Conservation (phyloP, 2,797 vertebrate genomes). For the Lemur catta region DNA sequence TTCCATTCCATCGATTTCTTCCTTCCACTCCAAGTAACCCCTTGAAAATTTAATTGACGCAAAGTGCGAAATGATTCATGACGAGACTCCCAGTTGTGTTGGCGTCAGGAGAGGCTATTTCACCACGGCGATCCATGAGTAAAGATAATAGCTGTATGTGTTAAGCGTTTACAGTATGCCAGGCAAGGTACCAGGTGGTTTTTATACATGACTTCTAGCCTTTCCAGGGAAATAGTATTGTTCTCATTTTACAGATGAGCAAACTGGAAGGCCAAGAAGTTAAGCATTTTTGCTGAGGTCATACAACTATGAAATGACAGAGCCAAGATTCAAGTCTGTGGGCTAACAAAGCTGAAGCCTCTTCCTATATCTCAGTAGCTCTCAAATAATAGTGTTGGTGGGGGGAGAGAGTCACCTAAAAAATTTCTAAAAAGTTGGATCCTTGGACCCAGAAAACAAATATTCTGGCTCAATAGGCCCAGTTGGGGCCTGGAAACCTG, state of each 20-base stretch:
- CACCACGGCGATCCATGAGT: not conserved
- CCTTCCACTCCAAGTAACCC: not conserved
- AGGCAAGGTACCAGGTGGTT: not conserved
- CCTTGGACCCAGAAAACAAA: not conserved
- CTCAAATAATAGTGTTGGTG: not conserved
- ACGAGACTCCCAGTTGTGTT: not conserved
- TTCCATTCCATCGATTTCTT: not conserved
- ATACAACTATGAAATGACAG: not conserved
- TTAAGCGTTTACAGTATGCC: not conserved
- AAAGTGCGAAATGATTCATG: not conserved
- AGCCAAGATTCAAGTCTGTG: not conserved
- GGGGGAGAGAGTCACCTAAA: not conserved
- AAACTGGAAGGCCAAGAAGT: not conserved
- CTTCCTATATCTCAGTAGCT: not conserved
- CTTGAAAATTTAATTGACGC: constrained; percentile 13
- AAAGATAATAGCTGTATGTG: not conserved
- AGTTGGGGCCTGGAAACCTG: not conserved
- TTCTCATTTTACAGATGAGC: constrained; percentile 9
- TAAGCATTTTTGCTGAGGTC: not conserved
- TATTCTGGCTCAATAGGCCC: not conserved
- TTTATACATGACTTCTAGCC: not conserved
- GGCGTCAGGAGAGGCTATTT: not conserved
- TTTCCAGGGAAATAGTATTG: constrained; percentile 23
- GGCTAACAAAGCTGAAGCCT: not conserved
- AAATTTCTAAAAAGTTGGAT: not conserved